A percentile compares a stretch with the other conserved stretches of the same genome.
Conservation (phyloP, 2,888 invertebrate genomes). For the Caenorhabditis angaria region DNA sequence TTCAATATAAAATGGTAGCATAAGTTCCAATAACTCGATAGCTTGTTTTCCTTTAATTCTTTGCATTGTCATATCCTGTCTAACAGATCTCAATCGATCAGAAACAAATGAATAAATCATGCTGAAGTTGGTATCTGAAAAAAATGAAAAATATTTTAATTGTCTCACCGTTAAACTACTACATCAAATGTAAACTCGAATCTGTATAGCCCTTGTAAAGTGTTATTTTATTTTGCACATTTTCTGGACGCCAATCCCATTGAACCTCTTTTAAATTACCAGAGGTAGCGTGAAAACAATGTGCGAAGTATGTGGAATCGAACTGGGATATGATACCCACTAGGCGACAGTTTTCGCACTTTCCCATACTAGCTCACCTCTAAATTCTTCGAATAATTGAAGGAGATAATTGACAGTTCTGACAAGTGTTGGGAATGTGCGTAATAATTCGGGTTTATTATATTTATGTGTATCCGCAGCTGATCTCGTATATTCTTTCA, state of each 20-base stretch:
- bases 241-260: conserved; percentile 33
- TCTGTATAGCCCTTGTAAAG: conserved; percentile 38
- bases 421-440: conserved; percentile 37
- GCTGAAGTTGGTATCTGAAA: conserved; percentile 12
- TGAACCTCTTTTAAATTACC: conserved; percentile 29
- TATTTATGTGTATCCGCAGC: conserved; percentile 46
- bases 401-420: conserved; percentile 47
- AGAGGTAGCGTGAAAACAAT: conserved; percentile 40
- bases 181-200: conserved; percentile 31
- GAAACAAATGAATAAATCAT: conserved; percentile 46
- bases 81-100: conserved; percentile 53
- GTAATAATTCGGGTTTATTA: conserved; percentile 29
- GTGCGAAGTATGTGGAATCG: conserved; percentile 19
- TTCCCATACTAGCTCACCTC: conserved; percentile 15
- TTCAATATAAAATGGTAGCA: conserved; percentile 52
- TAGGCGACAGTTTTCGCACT: neutral
- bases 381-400: conserved; percentile 19
- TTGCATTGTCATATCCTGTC: conserved; percentile 55
- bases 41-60: conserved; percentile 23
- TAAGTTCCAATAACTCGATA: conserved; percentile 44
- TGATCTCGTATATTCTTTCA: conserved; percentile 49
- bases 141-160: neutral
- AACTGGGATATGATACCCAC: neutral
- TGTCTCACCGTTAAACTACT: conserved; percentile 46
- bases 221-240: conserved; percentile 33